These are phyloP conservation scores for Tipula helvola DNA, from an alignment of 2,888 invertebrate genomes.

Conservation along the genomic window DNA sequence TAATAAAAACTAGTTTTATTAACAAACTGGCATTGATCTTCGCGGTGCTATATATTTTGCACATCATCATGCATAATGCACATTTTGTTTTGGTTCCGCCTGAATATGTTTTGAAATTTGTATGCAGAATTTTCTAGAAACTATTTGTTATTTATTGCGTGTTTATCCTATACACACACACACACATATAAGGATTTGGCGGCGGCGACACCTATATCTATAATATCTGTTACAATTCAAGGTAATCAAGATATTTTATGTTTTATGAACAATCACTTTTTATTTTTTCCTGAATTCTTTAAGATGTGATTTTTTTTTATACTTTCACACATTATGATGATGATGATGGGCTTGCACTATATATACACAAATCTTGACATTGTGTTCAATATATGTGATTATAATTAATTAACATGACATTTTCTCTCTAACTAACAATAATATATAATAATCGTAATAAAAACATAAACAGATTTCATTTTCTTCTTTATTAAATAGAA, in stretches of 20 bases:
- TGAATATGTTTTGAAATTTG: neutral
- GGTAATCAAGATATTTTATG: slow-evolving; percentile 7
- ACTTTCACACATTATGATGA: neutral
- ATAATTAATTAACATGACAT: neutral
- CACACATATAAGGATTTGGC: neutral
- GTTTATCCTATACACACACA: neutral
- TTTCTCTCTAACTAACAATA: neutral
- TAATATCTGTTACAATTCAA: slow-evolving; percentile 4
- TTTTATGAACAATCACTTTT: slow-evolving; percentile 1
- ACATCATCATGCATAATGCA: neutral
- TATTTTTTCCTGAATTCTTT: neutral
- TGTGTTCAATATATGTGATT: neutral
- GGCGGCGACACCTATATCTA: neutral
- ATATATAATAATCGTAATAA: neutral
- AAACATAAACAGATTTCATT: neutral
- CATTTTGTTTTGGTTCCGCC: neutral
- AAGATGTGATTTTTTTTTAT: neutral
- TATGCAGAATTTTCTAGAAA: neutral
- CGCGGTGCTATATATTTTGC: neutral
- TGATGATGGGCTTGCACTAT: neutral
- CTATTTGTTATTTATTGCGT: neutral
- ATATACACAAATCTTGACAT: neutral
- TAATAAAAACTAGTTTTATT: neutral
- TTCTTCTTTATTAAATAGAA: neutral
- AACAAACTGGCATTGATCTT: neutral